These are phyloP conservation scores for Piezodorus guildinii DNA, from an alignment of 1,140 invertebrate genomes.

Conservation along the genomic window DNA sequence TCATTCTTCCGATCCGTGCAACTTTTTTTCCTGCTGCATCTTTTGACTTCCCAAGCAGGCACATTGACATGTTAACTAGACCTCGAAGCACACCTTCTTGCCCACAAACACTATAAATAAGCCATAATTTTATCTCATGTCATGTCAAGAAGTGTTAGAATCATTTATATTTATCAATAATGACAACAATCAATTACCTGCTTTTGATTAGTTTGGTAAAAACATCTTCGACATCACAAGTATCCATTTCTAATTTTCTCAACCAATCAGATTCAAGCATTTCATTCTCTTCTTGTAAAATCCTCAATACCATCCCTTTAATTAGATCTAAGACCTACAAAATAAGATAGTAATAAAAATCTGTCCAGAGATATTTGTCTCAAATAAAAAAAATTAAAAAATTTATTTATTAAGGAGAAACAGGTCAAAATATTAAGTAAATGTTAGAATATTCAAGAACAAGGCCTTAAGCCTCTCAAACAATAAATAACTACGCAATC, in stretches of 20 bases:
- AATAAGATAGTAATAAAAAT: background rate
- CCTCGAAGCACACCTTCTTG: conserved; percentile 41
- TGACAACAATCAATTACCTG: conserved; percentile 33
- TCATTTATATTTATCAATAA: no score
- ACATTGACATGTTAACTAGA: conserved; percentile 41
- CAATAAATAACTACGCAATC: no score
- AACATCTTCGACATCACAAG: conserved; percentile 35
- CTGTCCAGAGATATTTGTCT: no score
- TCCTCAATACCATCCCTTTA: conserved; percentile 35
- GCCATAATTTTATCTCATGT: background rate
- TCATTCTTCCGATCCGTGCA: conserved; percentile 37
- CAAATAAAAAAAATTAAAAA: no score
- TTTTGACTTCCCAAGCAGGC: conserved; percentile 35
- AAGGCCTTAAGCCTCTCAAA: no score
- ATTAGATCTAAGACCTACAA: conserved; percentile 39
- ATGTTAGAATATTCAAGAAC: no score
- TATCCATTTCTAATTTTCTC: conserved; percentile 33
- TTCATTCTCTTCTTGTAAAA: conserved; percentile 38
- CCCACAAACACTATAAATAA: conserved; percentile 39
- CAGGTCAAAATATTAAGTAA: no score
- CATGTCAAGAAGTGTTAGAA: no score
- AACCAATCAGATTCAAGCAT: conserved; percentile 41
- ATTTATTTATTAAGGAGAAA: no score
- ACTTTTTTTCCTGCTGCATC: conserved; percentile 33
- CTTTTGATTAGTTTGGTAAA: conserved; percentile 39